phyloP scores from a whole-genome alignment of 2,797 vertebrate genomes.

The Hipposideros larvatus region DNA sequence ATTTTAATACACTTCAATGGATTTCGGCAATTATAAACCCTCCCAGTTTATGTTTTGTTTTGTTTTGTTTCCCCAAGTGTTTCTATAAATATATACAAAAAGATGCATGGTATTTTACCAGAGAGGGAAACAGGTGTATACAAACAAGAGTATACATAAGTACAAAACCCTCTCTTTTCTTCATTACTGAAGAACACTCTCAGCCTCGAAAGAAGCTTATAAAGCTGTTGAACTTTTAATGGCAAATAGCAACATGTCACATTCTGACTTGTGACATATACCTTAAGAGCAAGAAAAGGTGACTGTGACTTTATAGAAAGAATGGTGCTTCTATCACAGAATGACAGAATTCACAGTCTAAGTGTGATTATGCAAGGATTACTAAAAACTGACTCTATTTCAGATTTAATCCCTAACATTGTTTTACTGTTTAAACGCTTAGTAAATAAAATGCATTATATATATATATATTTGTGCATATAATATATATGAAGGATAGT shows the following conservation, averaged over 20 bases:
- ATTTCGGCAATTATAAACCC: background rate
- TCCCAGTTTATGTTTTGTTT: background rate
- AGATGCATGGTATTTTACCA: background rate
- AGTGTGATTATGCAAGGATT: conserved; percentile 59
- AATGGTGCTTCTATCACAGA: conserved; percentile 65
- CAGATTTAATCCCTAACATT: conserved; percentile 18
- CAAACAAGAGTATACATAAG: background rate
- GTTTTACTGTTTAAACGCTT: conserved; percentile 62
- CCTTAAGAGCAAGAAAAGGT: conserved; percentile 73
- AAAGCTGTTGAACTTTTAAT: conserved; percentile 64
- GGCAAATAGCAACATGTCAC: conserved; percentile 75
- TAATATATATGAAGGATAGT: background rate
- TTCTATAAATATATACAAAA: background rate
- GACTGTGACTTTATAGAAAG: conserved; percentile 78
- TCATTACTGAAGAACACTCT: conserved; percentile 16
- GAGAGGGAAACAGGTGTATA: background rate
- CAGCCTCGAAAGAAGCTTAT: background rate
- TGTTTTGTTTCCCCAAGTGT: too few relatives aligned
- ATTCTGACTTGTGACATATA: conserved; percentile 73
- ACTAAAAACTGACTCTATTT: conserved; percentile 40
- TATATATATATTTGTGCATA: background rate
- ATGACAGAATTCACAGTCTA: conserved; percentile 68
- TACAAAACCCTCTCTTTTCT: background rate
- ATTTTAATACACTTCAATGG: background rate
- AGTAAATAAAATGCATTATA: background rate